Evolutionary conservation across 2,797 vertebrate genomes (phyloP), one percentile per base, ranked within the genome.

Genomic region (Acrocephalus scirpaceus): DNA sequence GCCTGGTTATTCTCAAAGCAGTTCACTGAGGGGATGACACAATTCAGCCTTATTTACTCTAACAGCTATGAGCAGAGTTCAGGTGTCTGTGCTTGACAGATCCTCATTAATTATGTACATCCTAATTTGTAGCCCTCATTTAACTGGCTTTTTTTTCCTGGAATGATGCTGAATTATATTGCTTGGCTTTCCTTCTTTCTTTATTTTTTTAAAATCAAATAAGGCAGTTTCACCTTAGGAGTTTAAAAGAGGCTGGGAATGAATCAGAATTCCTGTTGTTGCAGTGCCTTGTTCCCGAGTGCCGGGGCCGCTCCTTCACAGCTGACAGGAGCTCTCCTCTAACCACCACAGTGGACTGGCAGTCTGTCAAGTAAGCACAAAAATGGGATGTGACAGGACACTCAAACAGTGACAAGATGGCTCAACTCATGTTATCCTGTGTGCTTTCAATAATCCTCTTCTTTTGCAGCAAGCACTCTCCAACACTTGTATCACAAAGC

Each of bases 301-400:
- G 99, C 93, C 98, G 98, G 45, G 98, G 99, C 67, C 98, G 97
- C 30, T 98, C 98, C 18, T 99, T 99, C 94, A 93, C 96, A 18
- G 95, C 99, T 47, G 97, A 98, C 66, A 98, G 98, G 82, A 98
- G 98, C 94, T 99, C 99, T 96, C 98, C 99, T 92, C 97, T 99
- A 38, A 99, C 99, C 13, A 98, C 98, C 30, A 99, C 99, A 2
- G 98, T 99, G 65, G 99, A 99, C 98, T 99, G 99, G 99, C 99
- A 99, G 97, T 98, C 98, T 81, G 98, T 99, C 94, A 99, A 99
- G 99, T 99, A 98, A 97, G 98, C 93, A 44, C 53, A 53, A 50
- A 79, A 60, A 61, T n/a, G 6, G 10, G 16, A 62, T 4, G 6
- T 45, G 54, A 3, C 21, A 14, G 40, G 21, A 13, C 30, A 51